Evolutionary conservation across 2,888 invertebrate species (phyloP).

Genomic region (Drosophila mettleri): DNA sequence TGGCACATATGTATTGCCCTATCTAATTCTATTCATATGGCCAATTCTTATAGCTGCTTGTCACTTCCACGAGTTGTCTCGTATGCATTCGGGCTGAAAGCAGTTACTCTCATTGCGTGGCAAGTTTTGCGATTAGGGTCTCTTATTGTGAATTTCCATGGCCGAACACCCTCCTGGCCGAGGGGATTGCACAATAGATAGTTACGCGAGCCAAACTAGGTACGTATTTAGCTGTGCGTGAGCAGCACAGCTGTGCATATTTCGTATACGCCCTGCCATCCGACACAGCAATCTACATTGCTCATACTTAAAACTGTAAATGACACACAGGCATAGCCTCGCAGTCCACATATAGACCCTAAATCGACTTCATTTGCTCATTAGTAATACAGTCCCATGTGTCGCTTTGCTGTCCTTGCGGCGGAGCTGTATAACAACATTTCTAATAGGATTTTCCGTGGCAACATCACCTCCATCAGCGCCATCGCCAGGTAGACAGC

Average conservation of each 20-base stretch:
- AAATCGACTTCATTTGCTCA: conserved; percentile 82
- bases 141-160: conserved; percentile 58
- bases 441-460: conserved; percentile 74
- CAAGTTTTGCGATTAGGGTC: conserved; percentile 53
- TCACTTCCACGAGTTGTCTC: conserved; percentile 4
- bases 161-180: conserved; percentile 11
- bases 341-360: conserved; percentile 54
- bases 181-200: conserved; percentile 43
- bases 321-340: conserved; percentile 23
- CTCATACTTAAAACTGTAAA: conserved; percentile 64
- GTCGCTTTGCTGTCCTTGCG: conserved; percentile 49
- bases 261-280: conserved; percentile 56
- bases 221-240: conserved; percentile 14
- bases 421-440: conserved; percentile 46
- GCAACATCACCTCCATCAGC: conserved; percentile 30
- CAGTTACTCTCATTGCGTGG: conserved; percentile 50
- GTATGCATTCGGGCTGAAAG: conserved; percentile 32
- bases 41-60: conserved; percentile 29
- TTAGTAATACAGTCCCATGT: conserved; percentile 71
- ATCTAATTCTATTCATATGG: conserved; percentile 27
- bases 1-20: conserved; percentile 2
- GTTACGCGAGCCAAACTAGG: conserved; percentile 32
- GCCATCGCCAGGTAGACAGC: not conserved
- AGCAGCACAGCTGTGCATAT: conserved; percentile 34
- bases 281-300: conserved; percentile 64